phyloP scores from a whole-genome alignment of 1,140 invertebrate species.

The Bombus sibiricus region DNA sequence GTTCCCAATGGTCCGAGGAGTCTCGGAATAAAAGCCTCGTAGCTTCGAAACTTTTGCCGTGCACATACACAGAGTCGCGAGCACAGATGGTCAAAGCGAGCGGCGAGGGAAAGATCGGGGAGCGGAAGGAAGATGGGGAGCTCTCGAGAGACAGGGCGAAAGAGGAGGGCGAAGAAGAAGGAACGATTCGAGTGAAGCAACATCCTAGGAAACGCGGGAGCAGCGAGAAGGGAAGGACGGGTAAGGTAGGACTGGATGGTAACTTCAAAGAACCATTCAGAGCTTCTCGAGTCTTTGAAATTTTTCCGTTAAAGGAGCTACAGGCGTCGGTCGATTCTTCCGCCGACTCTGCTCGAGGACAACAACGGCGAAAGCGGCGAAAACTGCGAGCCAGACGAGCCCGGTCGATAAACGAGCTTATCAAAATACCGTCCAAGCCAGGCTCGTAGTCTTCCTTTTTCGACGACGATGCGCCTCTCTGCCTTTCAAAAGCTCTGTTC shows the following conservation, averaged over 20 bases:
- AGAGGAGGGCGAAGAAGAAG: neutral
- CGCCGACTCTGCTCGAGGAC: constrained; percentile 17
- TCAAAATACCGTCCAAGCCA: constrained; percentile 52
- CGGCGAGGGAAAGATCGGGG: neutral
- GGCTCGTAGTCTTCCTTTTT: neutral
- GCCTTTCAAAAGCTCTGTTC: constrained; percentile 21
- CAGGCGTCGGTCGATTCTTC: constrained; percentile 61
- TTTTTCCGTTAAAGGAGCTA: constrained; percentile 68
- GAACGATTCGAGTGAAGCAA: neutral
- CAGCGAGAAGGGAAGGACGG: neutral
- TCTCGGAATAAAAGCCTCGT: constrained; percentile 64
- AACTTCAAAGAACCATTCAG: constrained; percentile 70
- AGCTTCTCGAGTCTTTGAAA: constrained; percentile 63
- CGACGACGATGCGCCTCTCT: neutral
- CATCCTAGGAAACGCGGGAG: neutral
- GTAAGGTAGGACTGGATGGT: constrained; percentile 37
- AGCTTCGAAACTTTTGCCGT: constrained; percentile 63
- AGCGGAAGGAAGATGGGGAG: neutral
- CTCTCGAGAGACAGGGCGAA: neutral
- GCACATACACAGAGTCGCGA: constrained; percentile 12
- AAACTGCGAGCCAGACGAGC: constrained; percentile 6
- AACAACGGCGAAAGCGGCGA: constrained; percentile 40
- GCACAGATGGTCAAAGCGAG: constrained; percentile 60
- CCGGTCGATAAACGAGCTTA: constrained; percentile 57
- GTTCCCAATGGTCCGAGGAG: constrained; percentile 61